Conservation (phyloP, 2,797 vertebrate genomes). For the Amblyraja radiata region DNA sequence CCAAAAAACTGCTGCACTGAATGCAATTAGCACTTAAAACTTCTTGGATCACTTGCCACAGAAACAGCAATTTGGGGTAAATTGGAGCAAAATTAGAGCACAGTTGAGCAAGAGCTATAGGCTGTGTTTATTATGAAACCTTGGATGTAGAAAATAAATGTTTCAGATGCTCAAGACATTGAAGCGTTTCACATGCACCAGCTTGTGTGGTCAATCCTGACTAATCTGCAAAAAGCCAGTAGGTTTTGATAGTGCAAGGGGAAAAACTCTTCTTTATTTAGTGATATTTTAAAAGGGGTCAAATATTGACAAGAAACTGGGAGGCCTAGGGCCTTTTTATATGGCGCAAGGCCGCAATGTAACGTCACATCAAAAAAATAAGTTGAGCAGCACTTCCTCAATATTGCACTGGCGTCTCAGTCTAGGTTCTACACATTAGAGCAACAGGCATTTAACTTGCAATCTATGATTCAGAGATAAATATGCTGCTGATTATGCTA, state of each 20-base stretch:
- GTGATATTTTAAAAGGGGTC: too few relatives aligned
- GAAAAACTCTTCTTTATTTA: neutral
- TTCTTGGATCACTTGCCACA: too few relatives aligned
- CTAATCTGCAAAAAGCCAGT: too few relatives aligned
- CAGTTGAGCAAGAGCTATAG: neutral
- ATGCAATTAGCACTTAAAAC: neutral
- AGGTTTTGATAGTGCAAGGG: too few relatives aligned
- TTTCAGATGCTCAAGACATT: neutral
- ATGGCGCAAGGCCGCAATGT: neutral
- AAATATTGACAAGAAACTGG: too few relatives aligned
- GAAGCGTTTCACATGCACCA: neutral
- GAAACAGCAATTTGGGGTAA: too few relatives aligned
- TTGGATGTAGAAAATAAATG: neutral
- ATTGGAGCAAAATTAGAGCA: neutral
- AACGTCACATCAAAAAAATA: neutral
- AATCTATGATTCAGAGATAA: neutral
- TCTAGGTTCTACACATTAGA: neutral
- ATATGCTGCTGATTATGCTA: neutral
- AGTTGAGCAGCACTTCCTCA: neutral
- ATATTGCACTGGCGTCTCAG: neutral
- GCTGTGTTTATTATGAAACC: neutral
- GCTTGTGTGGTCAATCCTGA: too few relatives aligned
- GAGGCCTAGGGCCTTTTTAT: neutral
- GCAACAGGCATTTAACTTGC: neutral
- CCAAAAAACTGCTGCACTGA: neutral